Evolutionary conservation across 2,888 invertebrate genomes (phyloP), one percentile per base, ranked within the genome.

Genomic region (Lagria hirta): DNA sequence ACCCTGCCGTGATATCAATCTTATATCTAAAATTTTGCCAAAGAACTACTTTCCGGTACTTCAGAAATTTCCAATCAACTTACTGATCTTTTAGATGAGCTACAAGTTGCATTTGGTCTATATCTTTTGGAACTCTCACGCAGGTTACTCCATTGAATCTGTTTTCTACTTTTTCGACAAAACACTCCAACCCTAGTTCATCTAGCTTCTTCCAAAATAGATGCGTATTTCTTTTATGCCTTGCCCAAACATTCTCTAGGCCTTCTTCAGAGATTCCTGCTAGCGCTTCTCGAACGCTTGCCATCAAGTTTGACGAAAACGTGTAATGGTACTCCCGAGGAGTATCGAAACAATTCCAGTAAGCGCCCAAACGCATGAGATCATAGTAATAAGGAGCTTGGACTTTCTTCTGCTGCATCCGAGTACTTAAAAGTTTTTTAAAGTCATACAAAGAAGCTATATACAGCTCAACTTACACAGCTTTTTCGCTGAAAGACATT

Each of bases 261-360:
- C 85, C 87, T 71, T 87, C 84, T 23, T 81, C 80, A 10, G 78
- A 78, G 2, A 89, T 66, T 54, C 82, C 76, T 2, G 83, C 77
- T 8, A 94, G 70, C 6, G 85, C 87, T 64, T 87, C 84, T 1
- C 91, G 77, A 1, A 92, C 67, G 0, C 84, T 87, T 71, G 87
- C 90, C 0, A 92, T 62, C 41, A 86, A 69, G 2, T 84, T 86
- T 0, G 87, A 78, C 10, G 84, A 83, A 10, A 84, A 77, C 0
- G 93, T 94, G 69, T 92, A 92, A 68, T 92, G 91, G 64, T 92
- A 93, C 26, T 60, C 12, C 26, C 27, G 2, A n/a, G n/a, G n/a
- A 12, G 36, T 32, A 27, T 45, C 51, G 20, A 37, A 45, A 23
- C 54, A 57, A 11, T 44, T 79, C 86, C 86, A 87, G 63, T 85